Evolutionary conservation across 2,113 vertebrate genomes (phyloP), one percentile per base, ranked within the genome.

Genomic region (Arvicanthis niloticus): DNA sequence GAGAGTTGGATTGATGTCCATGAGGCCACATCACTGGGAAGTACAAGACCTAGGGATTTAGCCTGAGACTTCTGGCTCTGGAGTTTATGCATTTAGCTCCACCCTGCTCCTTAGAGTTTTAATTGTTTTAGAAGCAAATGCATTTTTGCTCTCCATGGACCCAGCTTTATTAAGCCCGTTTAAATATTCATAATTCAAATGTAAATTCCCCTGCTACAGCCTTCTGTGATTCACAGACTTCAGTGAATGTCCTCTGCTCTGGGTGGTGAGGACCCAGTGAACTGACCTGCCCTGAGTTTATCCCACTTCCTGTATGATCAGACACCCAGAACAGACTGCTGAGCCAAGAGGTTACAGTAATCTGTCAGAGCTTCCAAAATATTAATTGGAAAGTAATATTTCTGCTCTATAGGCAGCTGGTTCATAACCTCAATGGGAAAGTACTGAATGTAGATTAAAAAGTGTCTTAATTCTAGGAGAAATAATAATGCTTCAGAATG

Each of bases 321-420:
- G 96, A 93, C 78, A 22, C 93, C 87, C 87, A 7, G 96, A 97
- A 97, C 97, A 97, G 97, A 96, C 97, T 94, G 95, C 95, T 67
- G 77, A 96, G 97, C 95, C 96, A 94, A 62, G 86, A 96, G 97
- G 97, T 97, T 94, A 97, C n/a, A 24, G 17, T 19, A 26, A 42
- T 70, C 89, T 96, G 96, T 96, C 97, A 89, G 4, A 68, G 96
- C 96, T 97, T 97, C 97, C 97, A 98, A 98, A 98, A 97, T 96
- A 98, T 97, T 98, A 98, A 97, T 98, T 97, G 97, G 95, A 97
- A 96, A 96, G 97, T 97, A 96, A 97, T 96, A 98, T 94, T 96
- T 97, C 93, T 91, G 94, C 86, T 97, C 96, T 94, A 85, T 84
- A 96, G 96, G 97, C 97, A 97, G 96, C 93, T 97, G 97, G 95